Conservation (phyloP, 1,140 invertebrate genomes). For the Drepana arcuata region DNA sequence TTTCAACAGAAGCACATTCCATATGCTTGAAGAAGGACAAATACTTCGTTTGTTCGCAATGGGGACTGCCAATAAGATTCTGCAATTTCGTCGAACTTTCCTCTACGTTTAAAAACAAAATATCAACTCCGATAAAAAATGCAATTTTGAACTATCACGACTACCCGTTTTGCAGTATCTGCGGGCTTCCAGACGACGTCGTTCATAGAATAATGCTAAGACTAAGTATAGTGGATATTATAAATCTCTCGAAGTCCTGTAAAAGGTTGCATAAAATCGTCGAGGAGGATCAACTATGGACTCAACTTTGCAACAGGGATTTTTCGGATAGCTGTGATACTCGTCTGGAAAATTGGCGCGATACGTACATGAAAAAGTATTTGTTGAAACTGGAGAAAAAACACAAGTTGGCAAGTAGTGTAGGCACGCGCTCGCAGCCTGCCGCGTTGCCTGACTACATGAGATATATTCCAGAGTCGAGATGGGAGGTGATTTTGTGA, state of each 20-base stretch:
- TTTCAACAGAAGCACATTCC: slow-evolving; percentile 20
- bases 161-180: slow-evolving; percentile 14
- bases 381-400: slow-evolving; percentile 7
- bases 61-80: slow-evolving; percentile 15
- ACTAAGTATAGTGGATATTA: slow-evolving; percentile 20
- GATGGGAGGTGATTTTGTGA: slow-evolving; percentile 24
- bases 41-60: slow-evolving; percentile 13
- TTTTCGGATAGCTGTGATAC: slow-evolving; percentile 15
- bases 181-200: slow-evolving; percentile 25
- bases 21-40: slow-evolving; percentile 18
- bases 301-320: slow-evolving; percentile 22
- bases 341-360: slow-evolving; percentile 12
- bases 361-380: slow-evolving; percentile 19
- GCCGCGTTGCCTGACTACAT: slow-evolving; percentile 7
- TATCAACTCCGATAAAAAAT: slow-evolving; percentile 24
- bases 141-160: slow-evolving; percentile 20
- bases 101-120: slow-evolving; percentile 17
- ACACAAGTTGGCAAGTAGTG: not conserved
- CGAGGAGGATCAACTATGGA: slow-evolving; percentile 24
- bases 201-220: slow-evolving; percentile 22
- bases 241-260: slow-evolving; percentile 23
- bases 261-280: slow-evolving; percentile 21
- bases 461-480: slow-evolving; percentile 10
- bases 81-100: slow-evolving; percentile 15
- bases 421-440: slow-evolving; percentile 1